phyloP scores from a whole-genome alignment of 2,888 invertebrate species.

The Lepeophtheirus nordmannii region DNA sequence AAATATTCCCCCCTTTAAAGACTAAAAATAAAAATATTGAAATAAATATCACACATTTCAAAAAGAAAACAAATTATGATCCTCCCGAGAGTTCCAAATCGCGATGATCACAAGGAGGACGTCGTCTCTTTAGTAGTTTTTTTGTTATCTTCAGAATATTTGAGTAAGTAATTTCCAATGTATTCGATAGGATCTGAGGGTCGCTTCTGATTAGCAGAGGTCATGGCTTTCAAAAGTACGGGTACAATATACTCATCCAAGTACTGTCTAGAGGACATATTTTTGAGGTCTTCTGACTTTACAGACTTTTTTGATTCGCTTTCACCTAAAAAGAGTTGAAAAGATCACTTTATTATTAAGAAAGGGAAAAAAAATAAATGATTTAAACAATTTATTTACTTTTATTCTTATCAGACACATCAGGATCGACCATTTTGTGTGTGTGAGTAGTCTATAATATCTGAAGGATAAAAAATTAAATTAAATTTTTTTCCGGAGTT shows the following conservation, averaged over 20 bases:
- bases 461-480: no score
- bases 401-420: background rate
- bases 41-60: no score
- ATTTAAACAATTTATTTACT: background rate
- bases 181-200: background rate
- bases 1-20: no score
- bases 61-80: no score
- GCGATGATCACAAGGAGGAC: no score
- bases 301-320: background rate
- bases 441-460: no score
- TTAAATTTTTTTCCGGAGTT: no score
- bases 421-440: background rate
- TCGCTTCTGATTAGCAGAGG: constrained; percentile 5
- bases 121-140: background rate
- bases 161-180: constrained; percentile 1
- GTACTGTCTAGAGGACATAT: background rate
- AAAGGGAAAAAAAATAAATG: background rate
- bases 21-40: no score
- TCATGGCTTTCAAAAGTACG: background rate
- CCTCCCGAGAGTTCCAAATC: no score
- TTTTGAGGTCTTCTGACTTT: background rate
- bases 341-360: no score
- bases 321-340: no score
- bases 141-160: background rate
- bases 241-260: background rate